phyloP scores from a whole-genome alignment of 2,113 vertebrate species.

The Mormyrus lacerda region DNA sequence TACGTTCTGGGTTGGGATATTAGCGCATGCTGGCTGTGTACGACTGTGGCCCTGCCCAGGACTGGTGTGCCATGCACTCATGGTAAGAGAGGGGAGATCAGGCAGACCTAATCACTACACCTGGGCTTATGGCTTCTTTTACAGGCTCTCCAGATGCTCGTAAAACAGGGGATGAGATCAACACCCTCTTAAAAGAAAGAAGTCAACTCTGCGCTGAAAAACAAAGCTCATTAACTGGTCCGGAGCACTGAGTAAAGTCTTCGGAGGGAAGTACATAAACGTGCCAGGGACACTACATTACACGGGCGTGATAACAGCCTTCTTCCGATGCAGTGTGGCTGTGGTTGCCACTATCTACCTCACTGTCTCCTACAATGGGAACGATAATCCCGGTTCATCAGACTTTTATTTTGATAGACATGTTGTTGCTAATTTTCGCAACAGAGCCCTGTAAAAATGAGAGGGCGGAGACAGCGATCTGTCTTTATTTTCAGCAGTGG shows the following conservation, averaged over 20 bases:
- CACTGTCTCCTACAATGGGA: background rate
- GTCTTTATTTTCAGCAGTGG: background rate
- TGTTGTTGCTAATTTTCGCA: background rate
- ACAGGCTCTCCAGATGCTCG: background rate
- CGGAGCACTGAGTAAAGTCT: background rate
- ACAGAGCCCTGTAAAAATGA: background rate
- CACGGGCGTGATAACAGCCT: background rate
- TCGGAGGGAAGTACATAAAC: background rate
- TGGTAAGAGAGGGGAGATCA: background rate
- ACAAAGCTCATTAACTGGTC: slow-evolving; percentile 2
- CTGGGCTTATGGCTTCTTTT: background rate
- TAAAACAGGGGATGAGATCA: background rate
- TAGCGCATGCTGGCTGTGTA: background rate
- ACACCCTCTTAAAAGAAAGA: background rate
- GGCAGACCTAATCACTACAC: background rate
- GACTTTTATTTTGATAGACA: background rate
- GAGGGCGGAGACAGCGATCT: background rate
- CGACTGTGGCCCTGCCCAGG: background rate
- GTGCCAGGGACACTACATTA: background rate
- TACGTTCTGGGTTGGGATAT: background rate
- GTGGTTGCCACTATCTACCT: background rate
- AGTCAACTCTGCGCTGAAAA: background rate
- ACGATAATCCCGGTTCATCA: background rate
- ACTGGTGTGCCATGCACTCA: background rate
- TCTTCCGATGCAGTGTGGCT: background rate